phyloP scores from a whole-genome alignment of 2,797 vertebrate genomes.

The Sebastes hopkinsi region DNA sequence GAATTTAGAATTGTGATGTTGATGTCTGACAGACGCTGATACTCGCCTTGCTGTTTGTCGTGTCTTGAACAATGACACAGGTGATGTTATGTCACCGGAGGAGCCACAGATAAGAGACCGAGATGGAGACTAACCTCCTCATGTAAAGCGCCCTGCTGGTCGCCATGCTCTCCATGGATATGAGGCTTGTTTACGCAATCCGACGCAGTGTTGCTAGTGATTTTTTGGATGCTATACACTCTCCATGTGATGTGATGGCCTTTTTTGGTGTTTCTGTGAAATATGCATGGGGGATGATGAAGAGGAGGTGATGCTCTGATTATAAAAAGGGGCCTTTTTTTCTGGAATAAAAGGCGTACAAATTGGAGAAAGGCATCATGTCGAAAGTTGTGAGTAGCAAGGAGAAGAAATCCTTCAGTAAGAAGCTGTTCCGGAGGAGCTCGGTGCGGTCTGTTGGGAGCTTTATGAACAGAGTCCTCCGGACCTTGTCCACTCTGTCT shows the following conservation, averaged over 20 bases:
- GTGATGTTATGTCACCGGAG: conserved; percentile 41
- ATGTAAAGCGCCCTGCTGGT: conserved; percentile 18
- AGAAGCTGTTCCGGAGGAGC: conserved; percentile 89
- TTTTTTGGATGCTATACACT: not conserved
- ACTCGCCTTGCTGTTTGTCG: conserved; percentile 14
- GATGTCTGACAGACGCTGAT: conserved; percentile 7
- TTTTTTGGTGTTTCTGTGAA: conserved; percentile 43
- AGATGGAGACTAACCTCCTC: conserved; percentile 45
- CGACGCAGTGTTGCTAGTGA: conserved; percentile 67
- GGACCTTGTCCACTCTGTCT: conserved; percentile 93
- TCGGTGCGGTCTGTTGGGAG: conserved; percentile 91
- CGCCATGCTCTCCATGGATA: conserved; percentile 36
- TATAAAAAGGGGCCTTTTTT: not conserved
- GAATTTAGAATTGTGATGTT: conserved; percentile 37
- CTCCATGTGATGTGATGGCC: conserved; percentile 31
- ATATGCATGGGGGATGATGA: conserved; percentile 37
- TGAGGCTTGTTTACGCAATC: conserved; percentile 69
- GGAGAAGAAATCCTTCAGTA: conserved; percentile 95
- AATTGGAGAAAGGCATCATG: conserved; percentile 50
- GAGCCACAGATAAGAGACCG: conserved; percentile 16
- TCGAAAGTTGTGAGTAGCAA: conserved; percentile 83
- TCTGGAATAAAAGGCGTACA: conserved; percentile 42
- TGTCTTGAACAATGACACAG: conserved; percentile 22
- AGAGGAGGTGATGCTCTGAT: conserved; percentile 40
- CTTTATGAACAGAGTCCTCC: conserved; percentile 93